Conservation (phyloP, 2,113 vertebrate species). For the Uria lomvia region DNA sequence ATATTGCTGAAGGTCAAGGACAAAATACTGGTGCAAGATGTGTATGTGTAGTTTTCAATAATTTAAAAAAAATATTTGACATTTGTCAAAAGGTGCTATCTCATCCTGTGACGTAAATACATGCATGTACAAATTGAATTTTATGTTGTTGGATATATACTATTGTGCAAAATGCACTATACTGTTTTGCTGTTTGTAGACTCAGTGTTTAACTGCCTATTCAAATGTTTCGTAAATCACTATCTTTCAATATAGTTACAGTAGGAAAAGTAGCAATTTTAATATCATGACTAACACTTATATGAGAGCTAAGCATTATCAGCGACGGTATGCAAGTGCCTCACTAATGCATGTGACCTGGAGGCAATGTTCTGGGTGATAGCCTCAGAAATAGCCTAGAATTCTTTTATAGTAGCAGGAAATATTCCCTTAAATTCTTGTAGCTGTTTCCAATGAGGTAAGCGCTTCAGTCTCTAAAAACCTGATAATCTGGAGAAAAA, state of each 20-base stretch:
- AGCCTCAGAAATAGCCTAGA: neutral
- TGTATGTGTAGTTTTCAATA: neutral
- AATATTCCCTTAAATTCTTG: neutral
- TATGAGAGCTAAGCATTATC: neutral
- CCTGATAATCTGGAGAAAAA: neutral
- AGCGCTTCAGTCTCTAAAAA: neutral
- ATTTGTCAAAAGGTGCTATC: neutral
- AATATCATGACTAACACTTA: neutral
- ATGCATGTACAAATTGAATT: neutral
- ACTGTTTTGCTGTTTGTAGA: neutral
- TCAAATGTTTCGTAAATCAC: neutral
- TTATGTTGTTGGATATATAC: neutral
- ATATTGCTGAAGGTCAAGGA: neutral
- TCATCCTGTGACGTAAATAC: neutral
- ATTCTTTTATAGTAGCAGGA: neutral
- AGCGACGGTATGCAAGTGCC: neutral
- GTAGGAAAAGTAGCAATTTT: neutral
- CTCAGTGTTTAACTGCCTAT: slow-evolving; percentile 24
- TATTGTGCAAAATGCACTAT: neutral
- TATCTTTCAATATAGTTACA: neutral
- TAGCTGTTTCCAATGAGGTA: neutral
- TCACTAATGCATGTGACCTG: neutral
- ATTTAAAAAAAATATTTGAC: neutral
- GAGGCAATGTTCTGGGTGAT: neutral
- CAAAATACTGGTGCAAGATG: neutral